phyloP scores from a whole-genome alignment of 2,888 invertebrate species.

The Melinopterus prodromus region DNA sequence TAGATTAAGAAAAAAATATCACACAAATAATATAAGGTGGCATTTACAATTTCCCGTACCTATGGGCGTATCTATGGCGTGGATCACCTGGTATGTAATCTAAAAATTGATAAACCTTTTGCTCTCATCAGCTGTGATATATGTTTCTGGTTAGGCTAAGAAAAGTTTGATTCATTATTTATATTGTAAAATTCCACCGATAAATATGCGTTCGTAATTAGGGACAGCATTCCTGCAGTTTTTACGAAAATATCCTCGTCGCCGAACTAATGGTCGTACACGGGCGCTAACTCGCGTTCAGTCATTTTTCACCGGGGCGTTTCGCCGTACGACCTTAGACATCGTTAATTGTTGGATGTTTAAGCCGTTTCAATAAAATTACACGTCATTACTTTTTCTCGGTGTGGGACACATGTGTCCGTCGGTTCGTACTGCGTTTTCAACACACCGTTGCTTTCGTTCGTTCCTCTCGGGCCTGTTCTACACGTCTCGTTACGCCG shows the following conservation, averaged over 20 bases:
- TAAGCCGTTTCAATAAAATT: background rate
- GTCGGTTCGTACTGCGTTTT: background rate
- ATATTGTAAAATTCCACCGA: background rate
- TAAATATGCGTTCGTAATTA: background rate
- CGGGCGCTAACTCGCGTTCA: background rate
- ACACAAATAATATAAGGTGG: no score
- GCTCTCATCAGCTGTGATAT: no score
- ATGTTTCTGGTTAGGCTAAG: no score
- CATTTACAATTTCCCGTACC: no score
- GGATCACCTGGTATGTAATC: no score
- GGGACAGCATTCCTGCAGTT: background rate
- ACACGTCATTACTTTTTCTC: conserved; percentile 4
- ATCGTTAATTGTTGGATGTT: background rate
- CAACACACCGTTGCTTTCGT: background rate
- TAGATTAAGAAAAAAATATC: no score
- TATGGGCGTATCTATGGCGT: no score
- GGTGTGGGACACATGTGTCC: background rate
- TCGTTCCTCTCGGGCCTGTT: conserved; percentile 25
- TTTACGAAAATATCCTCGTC: background rate
- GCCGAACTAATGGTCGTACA: background rate
- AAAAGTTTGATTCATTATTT: background rate
- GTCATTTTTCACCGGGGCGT: background rate
- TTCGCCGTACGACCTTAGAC: background rate
- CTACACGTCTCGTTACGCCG: conserved; percentile 38
- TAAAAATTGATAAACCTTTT: no score